Percentiles rank a stretch among this genome's conserved stretches.
These are phyloP conservation scores for Embidobia sp. DNA, from an alignment of 2,888 invertebrate species.

Conservation along the genomic window DNA sequence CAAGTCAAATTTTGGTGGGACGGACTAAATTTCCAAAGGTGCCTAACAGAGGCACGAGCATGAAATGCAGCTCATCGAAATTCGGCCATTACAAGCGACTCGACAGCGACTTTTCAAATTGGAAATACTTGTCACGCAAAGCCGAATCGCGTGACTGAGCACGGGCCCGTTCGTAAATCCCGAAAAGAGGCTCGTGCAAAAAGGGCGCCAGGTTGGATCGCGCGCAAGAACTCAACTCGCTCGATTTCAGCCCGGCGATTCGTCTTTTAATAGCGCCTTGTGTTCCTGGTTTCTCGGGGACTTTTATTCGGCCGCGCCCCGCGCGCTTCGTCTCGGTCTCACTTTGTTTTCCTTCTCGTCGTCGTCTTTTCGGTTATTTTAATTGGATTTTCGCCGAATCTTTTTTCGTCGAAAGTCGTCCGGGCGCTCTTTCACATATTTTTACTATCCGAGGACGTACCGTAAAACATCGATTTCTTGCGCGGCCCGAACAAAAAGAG, in stretches of 20 bases:
- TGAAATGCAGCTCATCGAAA: no score
- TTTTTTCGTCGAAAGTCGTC: conserved; percentile 70
- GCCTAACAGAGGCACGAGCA: no score
- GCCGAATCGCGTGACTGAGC: conserved; percentile 37
- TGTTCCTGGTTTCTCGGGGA: conserved; percentile 65
- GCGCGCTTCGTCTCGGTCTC: conserved; percentile 69
- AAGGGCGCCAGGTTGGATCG: conserved; percentile 42
- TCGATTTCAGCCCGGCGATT: conserved; percentile 21
- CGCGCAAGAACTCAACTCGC: conserved; percentile 42
- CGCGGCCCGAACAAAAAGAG: conserved; percentile 15
- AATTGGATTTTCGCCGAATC: conserved; percentile 81
- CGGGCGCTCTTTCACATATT: conserved; percentile 54
- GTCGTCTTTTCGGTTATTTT: conserved; percentile 79
- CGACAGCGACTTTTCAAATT: not conserved
- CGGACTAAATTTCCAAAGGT: no score
- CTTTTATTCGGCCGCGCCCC: conserved; percentile 69
- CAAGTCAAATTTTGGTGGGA: no score
- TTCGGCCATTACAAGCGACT: no score
- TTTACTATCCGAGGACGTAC: conserved; percentile 52
- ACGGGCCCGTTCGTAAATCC: conserved; percentile 28
- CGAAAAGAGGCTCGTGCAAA: conserved; percentile 15
- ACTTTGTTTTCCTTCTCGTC: conserved; percentile 58
- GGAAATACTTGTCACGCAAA: conserved; percentile 8
- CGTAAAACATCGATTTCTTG: conserved; percentile 57
- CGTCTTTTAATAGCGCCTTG: conserved; percentile 80